Evolutionary conservation across 2,113 vertebrate species (phyloP).

Genomic region (Psittacara wagleri): DNA sequence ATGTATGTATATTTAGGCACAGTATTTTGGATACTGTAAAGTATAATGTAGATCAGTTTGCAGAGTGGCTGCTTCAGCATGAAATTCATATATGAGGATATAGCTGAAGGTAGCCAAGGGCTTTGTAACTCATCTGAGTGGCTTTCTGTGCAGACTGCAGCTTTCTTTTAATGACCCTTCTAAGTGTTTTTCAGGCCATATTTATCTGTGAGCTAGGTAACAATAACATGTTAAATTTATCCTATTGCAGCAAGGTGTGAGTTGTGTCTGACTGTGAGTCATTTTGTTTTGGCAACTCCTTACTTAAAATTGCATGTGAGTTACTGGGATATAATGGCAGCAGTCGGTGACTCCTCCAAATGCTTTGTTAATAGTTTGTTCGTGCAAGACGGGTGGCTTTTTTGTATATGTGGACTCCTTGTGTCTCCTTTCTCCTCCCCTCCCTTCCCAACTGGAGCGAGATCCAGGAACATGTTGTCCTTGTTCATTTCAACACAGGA

Average conservation of each 20-base stretch:
- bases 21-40: neutral
- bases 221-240: neutral
- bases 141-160: neutral
- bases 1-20: neutral
- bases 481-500: neutral
- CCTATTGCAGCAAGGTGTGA: neutral
- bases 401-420: neutral
- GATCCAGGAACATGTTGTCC: conserved; percentile 23
- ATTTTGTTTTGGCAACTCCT: neutral
- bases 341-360: neutral
- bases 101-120: neutral
- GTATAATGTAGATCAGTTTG: neutral
- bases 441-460: neutral
- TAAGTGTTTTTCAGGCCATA: neutral
- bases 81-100: neutral
- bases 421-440: neutral
- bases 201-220: neutral
- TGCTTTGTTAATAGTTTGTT: neutral
- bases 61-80: neutral
- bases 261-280: neutral
- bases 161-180: neutral
- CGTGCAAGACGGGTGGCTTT: too few species aligned
- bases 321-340: neutral
- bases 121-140: neutral
- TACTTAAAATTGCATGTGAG: neutral